Evolutionary conservation across 64 coral and sea anemone species (phyloP), one percentile per base, ranked within the genome.

Genomic region (Montipora foliosa): DNA sequence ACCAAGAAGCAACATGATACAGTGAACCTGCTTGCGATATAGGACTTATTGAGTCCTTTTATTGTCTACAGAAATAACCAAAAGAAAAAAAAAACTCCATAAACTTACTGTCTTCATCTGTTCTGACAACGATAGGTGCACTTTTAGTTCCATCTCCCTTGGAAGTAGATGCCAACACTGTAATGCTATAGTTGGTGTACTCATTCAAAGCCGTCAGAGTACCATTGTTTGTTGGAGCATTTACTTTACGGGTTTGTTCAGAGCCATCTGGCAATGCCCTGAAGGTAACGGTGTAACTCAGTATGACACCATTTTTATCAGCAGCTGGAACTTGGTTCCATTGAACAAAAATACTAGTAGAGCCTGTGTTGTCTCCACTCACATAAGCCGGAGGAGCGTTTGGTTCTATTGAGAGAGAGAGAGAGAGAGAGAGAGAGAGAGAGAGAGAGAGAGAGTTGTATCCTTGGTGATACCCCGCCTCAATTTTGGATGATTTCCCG

Each of bases 141-240:
- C 80, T 82, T 16, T 19, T 13, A 60, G 1, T 57, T 82, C 80
- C 80, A 21, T 19, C 80, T 82, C 80, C 80, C 16, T 60, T 44
- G 24, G 15, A 21, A 24, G 80, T 82, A 0, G 60, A 82, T 10
- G 51, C 80, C 29, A 64, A 57, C n/a, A 82, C 80, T 60, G 51
- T 62, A 66, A 87, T 87, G 70, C 70, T 87, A 49, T 87, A 87
- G 64, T 87, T 52, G 4, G 62, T 64, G 37, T 53, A 75, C 16
- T 88, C 53, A 47, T 47, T 52, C 3, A 88, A 47, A 55, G 6
- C 70, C 4, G 2, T 75, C 47, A 88, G 59, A 22, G 21, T 64
- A 16, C 19, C 37, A 7, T 22, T 4, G 11, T 5, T 57, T 82
- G 51, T 8, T 64, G 81, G 25, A 48, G 12, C 44, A 83, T 22